Evolutionary conservation across 2,113 vertebrate genomes (phyloP), one percentile per base, ranked within the genome.

Genomic region (Deroptyus accipitrinus): DNA sequence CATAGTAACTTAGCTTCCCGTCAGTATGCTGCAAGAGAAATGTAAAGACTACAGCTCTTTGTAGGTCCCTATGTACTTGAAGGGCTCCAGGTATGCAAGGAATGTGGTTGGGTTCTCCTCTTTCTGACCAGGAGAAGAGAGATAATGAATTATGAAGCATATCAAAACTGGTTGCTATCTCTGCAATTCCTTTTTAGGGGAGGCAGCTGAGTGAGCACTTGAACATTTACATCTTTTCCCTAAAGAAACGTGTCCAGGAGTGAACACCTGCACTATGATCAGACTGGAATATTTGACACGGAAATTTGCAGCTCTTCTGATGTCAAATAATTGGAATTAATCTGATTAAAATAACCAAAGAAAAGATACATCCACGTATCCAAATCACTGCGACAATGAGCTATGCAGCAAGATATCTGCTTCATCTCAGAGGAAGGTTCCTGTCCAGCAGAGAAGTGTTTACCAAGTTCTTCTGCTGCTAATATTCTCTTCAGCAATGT

Each of bases 191-290:
- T 95, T 81, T 96, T 91, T 61, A 97, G 97, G 94, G 95, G 41
- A 96, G 61, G 90, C 94, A 98, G 89, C 67, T 98, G 95, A 97
- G 95, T 23, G 67, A 95, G 42, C 82, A 96, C 89, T 96, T 97
- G 85, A 97, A 95, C 72, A 96, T 83, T 95, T 88, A 94, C 82
- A 90, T 92, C 73, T 98, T 97, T 86, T 95, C 96, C 46, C 62
- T 95, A 93, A 95, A 96, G 93, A 97, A 97, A 91, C 79, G 83
- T 4, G 44, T 84, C 81, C 82, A 80, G 73, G 90, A 97, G 46
- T 94, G 83, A 96, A 48, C 37, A 57, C 27, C 70, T 88, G 69
- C 63, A 31, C 79, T 54, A 13, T 0, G 27, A 67, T 59, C 57
- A 88, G 91, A 73, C 55, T 85, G 59, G 11, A 61, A 55, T 52